Evolutionary conservation across 2,797 vertebrate genomes (phyloP).

Genomic region (Pantherophis vulpinus): DNA sequence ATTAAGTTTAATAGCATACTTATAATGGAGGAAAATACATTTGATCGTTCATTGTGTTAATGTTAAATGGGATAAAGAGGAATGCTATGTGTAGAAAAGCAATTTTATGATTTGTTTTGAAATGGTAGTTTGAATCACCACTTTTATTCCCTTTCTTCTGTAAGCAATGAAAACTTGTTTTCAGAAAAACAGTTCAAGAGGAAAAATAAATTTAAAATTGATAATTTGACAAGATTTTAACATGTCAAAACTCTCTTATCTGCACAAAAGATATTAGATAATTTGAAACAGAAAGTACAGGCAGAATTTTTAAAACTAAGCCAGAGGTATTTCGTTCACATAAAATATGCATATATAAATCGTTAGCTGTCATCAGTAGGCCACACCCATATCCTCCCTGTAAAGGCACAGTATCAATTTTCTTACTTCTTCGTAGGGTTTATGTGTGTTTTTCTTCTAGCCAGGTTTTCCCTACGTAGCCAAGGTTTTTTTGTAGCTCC

Average conservation of each 20-base stretch:
- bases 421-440: too few relatives aligned
- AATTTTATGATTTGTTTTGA: fast-evolving
- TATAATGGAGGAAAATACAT: background rate
- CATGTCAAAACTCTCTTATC: background rate
- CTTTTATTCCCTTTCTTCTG: background rate
- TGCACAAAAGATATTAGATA: background rate
- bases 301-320: background rate
- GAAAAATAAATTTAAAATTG: background rate
- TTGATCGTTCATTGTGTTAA: background rate
- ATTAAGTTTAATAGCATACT: background rate
- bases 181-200: constrained; percentile 6
- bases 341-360: background rate
- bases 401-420: too few relatives aligned
- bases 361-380: too few relatives aligned
- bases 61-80: constrained; percentile 6
- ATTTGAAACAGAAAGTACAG: background rate
- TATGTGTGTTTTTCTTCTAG: too few relatives aligned
- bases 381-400: too few relatives aligned
- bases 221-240: background rate
- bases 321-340: background rate
- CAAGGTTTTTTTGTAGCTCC: too few relatives aligned
- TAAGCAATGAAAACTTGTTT: background rate
- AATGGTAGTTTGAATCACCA: background rate
- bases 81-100: constrained; percentile 16
- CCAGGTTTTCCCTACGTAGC: too few relatives aligned